A percentile compares a stretch with the other conserved stretches of the same genome.
phyloP scores from a whole-genome alignment of 2,113 vertebrate genomes.

The Onychorhynchus coronatus region DNA sequence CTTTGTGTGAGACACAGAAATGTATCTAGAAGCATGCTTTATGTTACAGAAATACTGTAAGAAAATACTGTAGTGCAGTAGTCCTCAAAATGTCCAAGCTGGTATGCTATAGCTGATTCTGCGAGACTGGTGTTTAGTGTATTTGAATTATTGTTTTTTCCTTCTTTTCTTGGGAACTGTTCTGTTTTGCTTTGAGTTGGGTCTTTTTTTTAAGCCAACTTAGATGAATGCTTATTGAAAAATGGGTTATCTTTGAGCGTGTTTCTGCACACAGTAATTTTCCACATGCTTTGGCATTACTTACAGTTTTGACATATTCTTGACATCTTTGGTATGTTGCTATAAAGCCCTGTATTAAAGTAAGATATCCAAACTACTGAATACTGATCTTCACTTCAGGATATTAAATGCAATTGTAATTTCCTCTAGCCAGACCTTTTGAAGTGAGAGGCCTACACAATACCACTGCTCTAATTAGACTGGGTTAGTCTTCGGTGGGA shows the following conservation, averaged over 20 bases:
- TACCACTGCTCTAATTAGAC: not conserved
- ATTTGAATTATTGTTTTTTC: not conserved
- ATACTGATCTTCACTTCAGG: not conserved
- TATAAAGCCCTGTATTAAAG: not conserved
- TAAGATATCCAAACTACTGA: not conserved
- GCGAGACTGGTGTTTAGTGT: not conserved
- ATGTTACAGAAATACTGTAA: not conserved
- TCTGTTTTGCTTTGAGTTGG: not conserved
- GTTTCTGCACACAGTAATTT: not conserved
- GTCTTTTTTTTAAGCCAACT: not conserved
- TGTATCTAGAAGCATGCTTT: not conserved
- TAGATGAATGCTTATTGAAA: not conserved
- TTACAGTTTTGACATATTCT: not conserved
- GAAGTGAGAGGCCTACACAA: not conserved
- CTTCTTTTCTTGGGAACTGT: not conserved
- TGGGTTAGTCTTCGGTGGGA: not conserved
- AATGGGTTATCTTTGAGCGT: not conserved
- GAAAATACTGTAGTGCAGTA: not conserved
- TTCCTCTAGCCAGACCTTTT: not conserved
- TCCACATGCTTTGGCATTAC: not conserved
- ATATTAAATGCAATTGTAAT: not conserved
- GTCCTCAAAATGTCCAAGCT: not conserved
- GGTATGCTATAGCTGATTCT: not conserved
- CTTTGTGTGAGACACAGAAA: not conserved
- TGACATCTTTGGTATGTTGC: not conserved